Base-by-base conservation (phyloP, 2,888 invertebrate species). In the Coelogynopora nodosa region DNA sequence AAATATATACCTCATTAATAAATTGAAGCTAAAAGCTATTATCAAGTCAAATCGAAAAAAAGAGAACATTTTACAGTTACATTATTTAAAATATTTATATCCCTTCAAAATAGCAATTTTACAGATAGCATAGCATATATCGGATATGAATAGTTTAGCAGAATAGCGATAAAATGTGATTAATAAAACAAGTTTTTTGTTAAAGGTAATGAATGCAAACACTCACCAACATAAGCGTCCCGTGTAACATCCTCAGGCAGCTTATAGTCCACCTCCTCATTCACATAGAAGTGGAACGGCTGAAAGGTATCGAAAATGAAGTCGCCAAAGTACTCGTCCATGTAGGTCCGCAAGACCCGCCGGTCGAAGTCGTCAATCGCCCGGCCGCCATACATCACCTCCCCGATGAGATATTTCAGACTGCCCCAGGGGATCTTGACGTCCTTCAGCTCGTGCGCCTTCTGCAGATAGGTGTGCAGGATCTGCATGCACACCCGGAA, bases 311-410 rank as follows among this genome's bases (percentile, higher is more conserved):
- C 96, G 91, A 97, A 96, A 84, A 97, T 93, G 91, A 97, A 97
- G 90, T 97, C 97, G 0, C 97, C 97, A 94, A 97, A 94, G 91
- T 97, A 97, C 92, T 97, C 97, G 91, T 96, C 94, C 95, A 97
- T 96, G 92, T 97, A 97, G 0, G 95, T 95, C 88, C 94, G 93
- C 0, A 96, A 94, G 13, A 96, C 95, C 88, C 97, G 94, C 13
- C 96, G 94, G 92, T 97, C 97, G 92, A 94, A 97, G 91, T 95
- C 94, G 91, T 97, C 97, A 89, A 96, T 97, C 31, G 97, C 96
- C 85, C 96, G 94, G 0, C 97, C 97, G 30, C 97, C 97, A 91
- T 97, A 97, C 96, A 97, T 97, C 30, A 97, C 96, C 93, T 97
- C 97, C 87, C 97, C 97, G 89, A 97, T 96, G 0, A 97, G 93